Base-by-base conservation (phyloP, 2,113 vertebrate genomes). In the Pangasianodon hypophthalmus region DNA sequence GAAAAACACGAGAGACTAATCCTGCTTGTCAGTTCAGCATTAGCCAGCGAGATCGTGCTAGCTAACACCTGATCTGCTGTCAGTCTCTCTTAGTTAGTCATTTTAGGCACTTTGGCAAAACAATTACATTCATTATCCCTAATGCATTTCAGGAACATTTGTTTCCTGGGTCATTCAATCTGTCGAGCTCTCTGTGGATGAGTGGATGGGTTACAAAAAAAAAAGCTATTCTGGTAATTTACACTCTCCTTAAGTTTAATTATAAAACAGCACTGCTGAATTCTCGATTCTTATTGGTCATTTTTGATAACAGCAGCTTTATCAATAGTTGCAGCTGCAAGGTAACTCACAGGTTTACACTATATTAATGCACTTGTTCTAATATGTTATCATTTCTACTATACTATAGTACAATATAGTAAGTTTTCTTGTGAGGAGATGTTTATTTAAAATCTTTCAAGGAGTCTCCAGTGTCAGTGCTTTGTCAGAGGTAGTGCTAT, bases 1-100 rank as follows among this genome's bases (percentile, higher is more conserved):
- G 60, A 89, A 92, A 87, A 91, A 88, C 90, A 79, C 26, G 21
- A 48, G 77, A 50, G 69, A 46, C 90, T 80, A 91, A 90, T 90
- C 54, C 79, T 69, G 88, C 84, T 90, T 83, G 86, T 92, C 87
- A 87, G 88, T 88, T 90, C 54, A 62, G 67, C 81, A 84, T 86
- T 77, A 87, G 73, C 80, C 58, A 87, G 75, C 60, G 48, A 83
- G 88, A 86, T 85, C 82, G 77, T 41, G 11, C 60, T 83, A 14
- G 62, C 29, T 54, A 82, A 7, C 10, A 60, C 56, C n/a, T 29
- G 50, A 56, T 87, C 85, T 75, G 85, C 44, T 7, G 1, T 41
- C 21, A 54, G 32, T 56, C 37, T 11, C 10, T 26, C 11, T 56
- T 21, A 82, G 48, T 50, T 41, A 32, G n/a, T 54, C 32, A 77